These are phyloP conservation scores for Nomada flava DNA, from an alignment of 2,888 invertebrate genomes.

Conservation along the genomic window DNA sequence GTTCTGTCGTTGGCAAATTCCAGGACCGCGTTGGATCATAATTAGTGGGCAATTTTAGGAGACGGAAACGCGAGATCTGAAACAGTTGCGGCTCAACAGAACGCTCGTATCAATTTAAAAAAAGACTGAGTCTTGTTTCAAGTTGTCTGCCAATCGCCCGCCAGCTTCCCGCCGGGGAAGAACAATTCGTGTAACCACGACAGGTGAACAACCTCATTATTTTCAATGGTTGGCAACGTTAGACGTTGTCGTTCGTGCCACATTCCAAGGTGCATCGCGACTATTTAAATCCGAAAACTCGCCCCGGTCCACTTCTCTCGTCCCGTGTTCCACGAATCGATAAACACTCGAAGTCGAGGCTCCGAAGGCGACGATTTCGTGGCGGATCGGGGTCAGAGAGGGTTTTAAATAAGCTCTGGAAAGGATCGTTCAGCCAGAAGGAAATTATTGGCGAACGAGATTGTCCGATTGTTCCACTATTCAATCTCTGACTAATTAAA, in stretches of 20 bases:
- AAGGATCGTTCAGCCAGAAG: not conserved
- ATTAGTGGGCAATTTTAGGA: not conserved
- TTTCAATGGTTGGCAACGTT: not conserved
- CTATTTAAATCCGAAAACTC: constrained; percentile 30
- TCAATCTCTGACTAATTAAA: too few species aligned
- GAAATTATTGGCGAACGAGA: not conserved
- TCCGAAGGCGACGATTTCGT: constrained; percentile 20
- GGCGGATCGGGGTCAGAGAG: constrained; percentile 22
- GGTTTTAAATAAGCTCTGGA: constrained; percentile 38
- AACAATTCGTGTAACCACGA: not conserved
- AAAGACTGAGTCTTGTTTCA: not conserved
- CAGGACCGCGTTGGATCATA: not conserved
- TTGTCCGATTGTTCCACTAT: not conserved
- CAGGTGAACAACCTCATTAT: constrained; percentile 13
- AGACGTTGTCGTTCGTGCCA: not conserved
- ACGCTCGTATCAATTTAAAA: too few species aligned
- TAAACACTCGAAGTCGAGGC: constrained; percentile 20
- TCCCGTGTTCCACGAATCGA: constrained; percentile 40
- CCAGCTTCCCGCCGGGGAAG: not conserved
- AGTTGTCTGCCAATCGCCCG: not conserved
- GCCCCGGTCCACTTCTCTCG: constrained; percentile 6
- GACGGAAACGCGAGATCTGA: not conserved
- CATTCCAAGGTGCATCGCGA: constrained; percentile 15
- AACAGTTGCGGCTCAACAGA: too few species aligned
- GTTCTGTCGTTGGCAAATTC: not conserved